Evolutionary conservation across 2,113 vertebrate genomes (phyloP), one percentile per base, ranked within the genome.

Genomic region (Corydoras sp.): DNA sequence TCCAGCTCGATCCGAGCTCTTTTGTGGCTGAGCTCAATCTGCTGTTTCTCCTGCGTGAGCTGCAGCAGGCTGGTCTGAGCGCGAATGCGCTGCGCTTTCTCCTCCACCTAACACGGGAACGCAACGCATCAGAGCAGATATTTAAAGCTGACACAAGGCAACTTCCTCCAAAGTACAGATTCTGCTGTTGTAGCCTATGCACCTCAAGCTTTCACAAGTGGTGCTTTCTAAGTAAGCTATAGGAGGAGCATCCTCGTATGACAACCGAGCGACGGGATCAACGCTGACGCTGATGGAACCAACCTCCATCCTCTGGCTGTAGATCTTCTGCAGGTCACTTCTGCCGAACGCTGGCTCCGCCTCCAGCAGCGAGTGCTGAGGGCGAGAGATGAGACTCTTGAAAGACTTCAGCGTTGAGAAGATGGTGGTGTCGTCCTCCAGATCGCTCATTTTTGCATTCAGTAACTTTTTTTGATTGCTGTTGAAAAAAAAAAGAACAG

Each of bases 1-100:
- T 99, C 96, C 3, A 99, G 83, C 71, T 98, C 95, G 69, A 96
- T 93, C 0, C 96, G 92, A 24, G 95, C 94, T 60, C 95, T 84
- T 81, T 98, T 98, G 86, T 98, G 95, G 77, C 94, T 97, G 64
- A 98, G 80, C 73, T 97, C 95, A 95, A 98, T 95, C 83, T 95
- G 95, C 81, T 93, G 92, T 87, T 97, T 99, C 86, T 99, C 95
- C 68, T 94, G 83, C 74, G 96, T 93, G 86, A 95, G 78, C 81
- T 96, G 93, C 65, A 96, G 82, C 70, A 93, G 88, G 67, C 88
- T 91, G 1, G 91, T 91, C 76, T 91, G 90, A 0, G 94, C 92
- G 5, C 89, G 89, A 81, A 94, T 92, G 75, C 90, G 89, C 58
- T 91, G 92, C 0, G 92, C 95, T 32, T 94, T 91, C 0, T 96